A percentile compares a stretch with the other conserved stretches of the same genome.
Conservation (phyloP, 2,797 vertebrate species). For the Premnoplex brunnescens region DNA sequence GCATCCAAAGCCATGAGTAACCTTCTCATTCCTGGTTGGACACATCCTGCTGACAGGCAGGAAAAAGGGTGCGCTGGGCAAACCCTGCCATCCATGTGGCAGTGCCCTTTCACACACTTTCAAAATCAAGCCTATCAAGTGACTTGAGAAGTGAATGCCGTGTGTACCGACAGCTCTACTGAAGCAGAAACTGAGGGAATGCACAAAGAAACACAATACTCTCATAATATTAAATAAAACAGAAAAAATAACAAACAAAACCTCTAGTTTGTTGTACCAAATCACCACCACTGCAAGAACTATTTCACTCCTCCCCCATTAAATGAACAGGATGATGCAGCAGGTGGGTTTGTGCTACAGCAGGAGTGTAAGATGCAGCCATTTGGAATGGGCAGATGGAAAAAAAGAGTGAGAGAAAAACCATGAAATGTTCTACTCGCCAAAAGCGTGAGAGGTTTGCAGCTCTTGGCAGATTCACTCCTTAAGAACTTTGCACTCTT, state of each 20-base stretch:
- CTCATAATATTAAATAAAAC: neutral
- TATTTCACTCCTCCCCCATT: neutral
- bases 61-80: neutral
- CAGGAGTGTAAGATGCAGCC: neutral
- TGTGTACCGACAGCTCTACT: neutral
- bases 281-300: neutral
- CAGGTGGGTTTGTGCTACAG: neutral
- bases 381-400: neutral
- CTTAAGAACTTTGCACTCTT: neutral
- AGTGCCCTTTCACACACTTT: neutral
- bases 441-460: neutral
- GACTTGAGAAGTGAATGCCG: neutral
- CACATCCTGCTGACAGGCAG: neutral
- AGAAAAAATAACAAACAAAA: neutral
- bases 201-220: neutral
- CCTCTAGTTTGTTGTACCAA: neutral
- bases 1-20: neutral
- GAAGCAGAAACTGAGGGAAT: neutral
- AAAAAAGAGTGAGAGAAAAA: neutral
- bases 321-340: neutral
- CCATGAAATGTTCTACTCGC: neutral
- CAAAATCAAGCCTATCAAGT: neutral
- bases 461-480: neutral
- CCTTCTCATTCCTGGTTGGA: neutral
- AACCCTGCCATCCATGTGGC: neutral